Conservation (phyloP, 2,113 vertebrate species). For the Hyla sarda region DNA sequence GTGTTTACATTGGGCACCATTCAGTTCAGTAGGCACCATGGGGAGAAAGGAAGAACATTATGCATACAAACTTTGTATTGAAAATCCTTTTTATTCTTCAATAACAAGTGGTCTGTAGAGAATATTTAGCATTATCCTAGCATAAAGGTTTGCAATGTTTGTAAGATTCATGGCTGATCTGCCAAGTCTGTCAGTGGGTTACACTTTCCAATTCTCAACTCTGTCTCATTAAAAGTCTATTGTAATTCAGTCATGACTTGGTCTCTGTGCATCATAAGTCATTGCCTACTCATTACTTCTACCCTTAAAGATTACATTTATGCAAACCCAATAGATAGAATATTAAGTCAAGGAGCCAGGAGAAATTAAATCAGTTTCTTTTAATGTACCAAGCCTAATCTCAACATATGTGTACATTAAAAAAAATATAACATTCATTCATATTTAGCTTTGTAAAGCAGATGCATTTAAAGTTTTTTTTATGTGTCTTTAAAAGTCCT, state of each 20-base stretch:
- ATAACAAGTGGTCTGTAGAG: background rate
- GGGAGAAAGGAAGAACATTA: too few species aligned
- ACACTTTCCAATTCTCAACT: constrained; percentile 74
- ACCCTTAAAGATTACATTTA: constrained; percentile 80
- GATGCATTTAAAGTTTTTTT: background rate
- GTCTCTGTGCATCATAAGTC: constrained; percentile 79
- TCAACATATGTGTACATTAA: constrained; percentile 1
- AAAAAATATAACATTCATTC: background rate
- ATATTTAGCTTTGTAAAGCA: background rate
- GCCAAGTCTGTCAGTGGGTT: constrained; percentile 79
- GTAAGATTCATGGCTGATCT: constrained; percentile 79
- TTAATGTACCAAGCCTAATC: constrained; percentile 58
- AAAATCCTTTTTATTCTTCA: too few species aligned
- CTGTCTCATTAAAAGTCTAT: constrained; percentile 82
- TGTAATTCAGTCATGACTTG: constrained; percentile 79
- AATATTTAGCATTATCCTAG: constrained; percentile 70
- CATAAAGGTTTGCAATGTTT: constrained; percentile 67
- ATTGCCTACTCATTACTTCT: constrained; percentile 81
- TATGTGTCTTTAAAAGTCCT: background rate
- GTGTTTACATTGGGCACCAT: too few species aligned
- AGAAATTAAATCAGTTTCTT: constrained; percentile 79
- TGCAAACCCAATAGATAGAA: constrained; percentile 77
- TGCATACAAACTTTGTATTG: too few species aligned
- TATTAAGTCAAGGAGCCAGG: constrained; percentile 76
- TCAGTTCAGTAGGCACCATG: background rate